Conservation (phyloP, 2,113 vertebrate species). For the Stercorarius parasiticus region DNA sequence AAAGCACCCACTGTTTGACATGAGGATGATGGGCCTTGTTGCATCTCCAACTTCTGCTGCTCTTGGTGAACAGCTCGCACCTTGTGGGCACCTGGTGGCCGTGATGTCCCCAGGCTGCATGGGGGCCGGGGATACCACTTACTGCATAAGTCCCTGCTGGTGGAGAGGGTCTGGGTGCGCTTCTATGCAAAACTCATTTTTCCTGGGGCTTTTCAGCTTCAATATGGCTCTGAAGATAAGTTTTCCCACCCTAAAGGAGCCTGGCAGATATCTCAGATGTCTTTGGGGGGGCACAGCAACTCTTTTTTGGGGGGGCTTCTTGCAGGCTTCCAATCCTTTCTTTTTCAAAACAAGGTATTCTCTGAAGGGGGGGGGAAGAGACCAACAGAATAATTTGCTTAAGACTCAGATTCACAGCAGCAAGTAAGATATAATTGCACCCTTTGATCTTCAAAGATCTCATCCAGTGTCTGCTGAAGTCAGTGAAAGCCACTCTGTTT, state of each 20-base stretch:
- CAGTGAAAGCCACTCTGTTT: slow-evolving; percentile 45
- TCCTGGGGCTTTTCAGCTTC: not conserved
- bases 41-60: not conserved
- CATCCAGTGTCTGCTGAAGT: slow-evolving; percentile 51
- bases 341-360: not conserved
- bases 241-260: not conserved
- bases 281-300: not conserved
- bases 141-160: not conserved
- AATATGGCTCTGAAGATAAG: not conserved
- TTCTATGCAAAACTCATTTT: not conserved
- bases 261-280: not conserved
- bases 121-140: not conserved
- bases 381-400: slow-evolving; percentile 54
- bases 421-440: slow-evolving; percentile 51
- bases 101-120: accelerated
- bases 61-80: not conserved
- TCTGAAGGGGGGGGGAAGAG: not conserved
- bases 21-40: not conserved
- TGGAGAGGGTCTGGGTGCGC: not conserved
- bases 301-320: not conserved
- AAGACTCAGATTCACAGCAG: slow-evolving; percentile 44
- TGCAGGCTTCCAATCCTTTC: not conserved
- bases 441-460: slow-evolving; percentile 67
- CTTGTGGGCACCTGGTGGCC: not conserved
- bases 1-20: accelerated